Percentiles rank a stretch among this genome's conserved stretches.
phyloP scores from a whole-genome alignment of 2,113 vertebrate species.

The Megaptera novaeangliae region DNA sequence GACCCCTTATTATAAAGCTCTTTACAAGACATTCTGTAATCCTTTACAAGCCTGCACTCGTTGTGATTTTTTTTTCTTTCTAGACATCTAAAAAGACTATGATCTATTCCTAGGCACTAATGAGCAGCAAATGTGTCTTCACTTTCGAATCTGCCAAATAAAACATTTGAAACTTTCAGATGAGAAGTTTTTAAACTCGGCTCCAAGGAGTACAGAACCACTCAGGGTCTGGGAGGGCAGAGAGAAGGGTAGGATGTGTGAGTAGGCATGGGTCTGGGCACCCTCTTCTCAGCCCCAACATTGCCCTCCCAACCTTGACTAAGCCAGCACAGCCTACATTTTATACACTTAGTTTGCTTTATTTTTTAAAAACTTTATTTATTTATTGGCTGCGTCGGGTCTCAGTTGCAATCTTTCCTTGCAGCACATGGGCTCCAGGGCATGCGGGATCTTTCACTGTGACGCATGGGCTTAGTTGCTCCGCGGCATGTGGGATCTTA shows the following conservation, averaged over 20 bases:
- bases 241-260: not conserved
- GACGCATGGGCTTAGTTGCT: too few relatives aligned
- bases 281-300: not conserved
- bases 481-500: too few relatives aligned
- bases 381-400: too few relatives aligned
- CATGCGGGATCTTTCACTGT: too few relatives aligned
- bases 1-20: not conserved
- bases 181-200: not conserved
- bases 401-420: too few relatives aligned
- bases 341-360: constrained; percentile 2
- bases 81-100: not conserved
- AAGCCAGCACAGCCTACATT: not conserved
- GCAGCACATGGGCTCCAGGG: too few relatives aligned
- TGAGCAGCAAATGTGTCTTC: not conserved
- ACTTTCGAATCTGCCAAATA: not conserved
- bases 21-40: not conserved
- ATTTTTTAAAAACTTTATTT: not conserved
- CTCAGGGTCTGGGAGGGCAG: not conserved
- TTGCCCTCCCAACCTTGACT: not conserved
- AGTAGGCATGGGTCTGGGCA: accelerated
- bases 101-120: not conserved
- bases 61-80: not conserved
- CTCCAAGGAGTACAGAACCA: not conserved
- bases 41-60: not conserved
- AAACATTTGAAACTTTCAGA: not conserved